phyloP scores from a whole-genome alignment of 1,140 invertebrate species.

The Zophobas morio region DNA sequence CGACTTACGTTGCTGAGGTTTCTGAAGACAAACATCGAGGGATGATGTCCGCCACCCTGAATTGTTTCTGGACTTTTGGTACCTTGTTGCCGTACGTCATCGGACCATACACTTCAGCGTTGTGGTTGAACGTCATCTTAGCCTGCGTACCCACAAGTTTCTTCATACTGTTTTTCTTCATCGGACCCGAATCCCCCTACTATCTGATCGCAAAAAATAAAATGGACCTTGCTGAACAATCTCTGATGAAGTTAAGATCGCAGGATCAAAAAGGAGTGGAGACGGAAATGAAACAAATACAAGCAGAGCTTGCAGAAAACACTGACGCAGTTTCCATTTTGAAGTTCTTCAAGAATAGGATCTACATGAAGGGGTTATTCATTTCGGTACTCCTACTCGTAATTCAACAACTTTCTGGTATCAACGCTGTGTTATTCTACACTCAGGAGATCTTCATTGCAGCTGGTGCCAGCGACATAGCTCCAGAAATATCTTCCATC shows the following conservation, averaged over 20 bases:
- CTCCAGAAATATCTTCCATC: constrained; percentile 6
- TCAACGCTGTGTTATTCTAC: constrained; percentile 24
- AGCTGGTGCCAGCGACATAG: constrained; percentile 5
- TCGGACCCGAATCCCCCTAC: constrained; percentile 83
- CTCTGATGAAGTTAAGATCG: constrained; percentile 67
- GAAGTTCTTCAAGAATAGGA: constrained; percentile 12
- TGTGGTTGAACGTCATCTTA: background rate
- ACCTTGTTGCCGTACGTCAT: constrained; percentile 55
- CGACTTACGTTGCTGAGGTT: constrained; percentile 78
- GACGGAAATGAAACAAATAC: background rate
- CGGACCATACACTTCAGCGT: too few species aligned
- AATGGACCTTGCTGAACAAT: constrained; percentile 73
- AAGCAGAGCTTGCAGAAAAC: constrained; percentile 3
- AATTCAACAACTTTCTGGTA: constrained; percentile 3
- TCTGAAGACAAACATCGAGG: constrained; percentile 74
- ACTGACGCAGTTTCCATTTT: background rate
- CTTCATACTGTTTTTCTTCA: constrained; percentile 68
- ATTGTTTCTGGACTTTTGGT: constrained; percentile 57
- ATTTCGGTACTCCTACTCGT: constrained; percentile 15
- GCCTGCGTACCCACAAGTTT: constrained; percentile 67
- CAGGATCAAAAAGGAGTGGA: background rate
- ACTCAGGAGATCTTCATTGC: constrained; percentile 12
- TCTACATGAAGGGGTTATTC: constrained; percentile 9
- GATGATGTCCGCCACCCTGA: constrained; percentile 51
- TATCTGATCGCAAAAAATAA: constrained; percentile 75